Conservation (phyloP, 92 coral and sea anemone species). For the Parazoanthus swiftii region DNA sequence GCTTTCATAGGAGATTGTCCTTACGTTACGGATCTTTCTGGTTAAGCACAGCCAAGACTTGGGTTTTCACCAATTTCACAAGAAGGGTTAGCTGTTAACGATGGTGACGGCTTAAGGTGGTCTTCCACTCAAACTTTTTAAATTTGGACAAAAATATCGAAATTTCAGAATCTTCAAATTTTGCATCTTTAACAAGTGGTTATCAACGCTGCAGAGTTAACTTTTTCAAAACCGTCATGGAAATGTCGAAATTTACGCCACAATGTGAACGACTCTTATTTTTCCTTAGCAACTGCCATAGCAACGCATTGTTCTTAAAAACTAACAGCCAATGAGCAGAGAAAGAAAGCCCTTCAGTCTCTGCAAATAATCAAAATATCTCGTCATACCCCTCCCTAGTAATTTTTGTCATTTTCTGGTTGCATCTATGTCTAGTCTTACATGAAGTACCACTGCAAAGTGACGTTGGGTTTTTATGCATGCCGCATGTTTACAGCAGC, state of each 20-base stretch:
- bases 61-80: no score
- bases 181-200: neutral
- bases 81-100: no score
- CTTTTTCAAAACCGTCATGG: neutral
- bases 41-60: no score
- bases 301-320: conserved; percentile 14
- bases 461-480: neutral
- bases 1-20: no score
- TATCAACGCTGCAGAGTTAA: neutral
- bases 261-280: conserved; percentile 6
- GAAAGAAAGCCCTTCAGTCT: neutral
- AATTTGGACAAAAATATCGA: neutral
- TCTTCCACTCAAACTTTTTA: conserved; percentile 2
- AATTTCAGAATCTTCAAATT: neutral
- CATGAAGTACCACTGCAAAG: neutral
- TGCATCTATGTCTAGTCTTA: conserved; percentile 1
- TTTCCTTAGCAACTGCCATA: conserved; percentile 14
- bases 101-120: neutral
- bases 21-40: no score
- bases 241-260: conserved; percentile 5
- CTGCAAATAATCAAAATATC: neutral
- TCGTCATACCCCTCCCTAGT: conserved; percentile 20
- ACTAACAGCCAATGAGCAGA: conserved; percentile 1
- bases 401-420: conserved; percentile 12
- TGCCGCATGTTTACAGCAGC: neutral